phyloP scores from a whole-genome alignment of 1,140 invertebrate species.

The Lucilia sericata region DNA sequence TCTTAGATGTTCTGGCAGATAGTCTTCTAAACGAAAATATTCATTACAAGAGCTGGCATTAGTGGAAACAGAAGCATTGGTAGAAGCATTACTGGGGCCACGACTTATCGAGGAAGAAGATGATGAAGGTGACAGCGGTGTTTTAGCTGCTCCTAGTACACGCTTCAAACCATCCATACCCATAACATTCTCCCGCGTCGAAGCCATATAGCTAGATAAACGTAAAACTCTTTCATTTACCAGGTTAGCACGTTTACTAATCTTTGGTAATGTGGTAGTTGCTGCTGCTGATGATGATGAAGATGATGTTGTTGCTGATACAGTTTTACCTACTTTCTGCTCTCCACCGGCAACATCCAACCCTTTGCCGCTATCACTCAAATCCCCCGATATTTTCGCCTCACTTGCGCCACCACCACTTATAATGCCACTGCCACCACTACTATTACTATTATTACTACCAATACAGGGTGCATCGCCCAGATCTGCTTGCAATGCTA shows the following conservation, averaged over 20 bases:
- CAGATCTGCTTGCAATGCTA: conserved; percentile 91
- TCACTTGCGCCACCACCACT: background rate
- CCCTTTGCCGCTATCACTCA: background rate
- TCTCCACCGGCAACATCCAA: background rate
- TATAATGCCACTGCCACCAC: conserved; percentile 20
- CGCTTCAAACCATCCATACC: conserved; percentile 41
- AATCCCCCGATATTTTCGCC: background rate
- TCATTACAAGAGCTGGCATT: conserved; percentile 55
- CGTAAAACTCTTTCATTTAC: conserved; percentile 62
- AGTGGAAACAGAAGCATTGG: conserved; percentile 33
- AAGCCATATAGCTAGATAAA: conserved; percentile 59
- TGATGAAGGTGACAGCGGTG: conserved; percentile 41
- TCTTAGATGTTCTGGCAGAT: conserved; percentile 74
- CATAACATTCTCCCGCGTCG: background rate
- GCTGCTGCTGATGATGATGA: conserved; percentile 11
- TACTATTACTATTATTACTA: conserved; percentile 52
- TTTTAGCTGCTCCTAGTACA: conserved; percentile 43
- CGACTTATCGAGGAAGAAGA: conserved; percentile 46
- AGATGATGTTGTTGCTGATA: background rate
- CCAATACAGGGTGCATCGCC: conserved; percentile 77
- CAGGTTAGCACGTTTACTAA: conserved; percentile 58
- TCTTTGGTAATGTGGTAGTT: conserved; percentile 63
- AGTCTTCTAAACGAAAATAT: conserved; percentile 87
- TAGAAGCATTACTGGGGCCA: conserved; percentile 32
- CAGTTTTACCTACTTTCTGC: background rate